These are phyloP conservation scores for Polyommatus icarus DNA, from an alignment of 2,888 invertebrate genomes.

Conservation along the genomic window DNA sequence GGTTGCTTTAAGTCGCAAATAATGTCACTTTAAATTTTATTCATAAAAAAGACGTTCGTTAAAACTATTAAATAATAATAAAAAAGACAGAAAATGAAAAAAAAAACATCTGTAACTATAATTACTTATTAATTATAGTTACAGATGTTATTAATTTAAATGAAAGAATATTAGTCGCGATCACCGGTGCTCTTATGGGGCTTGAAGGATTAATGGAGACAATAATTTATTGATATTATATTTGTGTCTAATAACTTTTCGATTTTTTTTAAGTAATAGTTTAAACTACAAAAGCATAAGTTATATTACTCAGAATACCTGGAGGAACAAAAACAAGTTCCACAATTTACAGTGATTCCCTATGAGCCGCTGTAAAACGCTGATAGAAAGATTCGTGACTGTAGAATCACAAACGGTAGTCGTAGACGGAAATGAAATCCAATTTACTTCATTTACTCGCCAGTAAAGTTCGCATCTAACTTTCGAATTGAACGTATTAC, in stretches of 20 bases:
- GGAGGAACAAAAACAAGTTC: neutral
- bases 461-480: slow-evolving; percentile 71
- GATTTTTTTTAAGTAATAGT: too few species aligned
- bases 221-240: too few species aligned
- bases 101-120: neutral
- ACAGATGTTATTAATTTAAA: too few species aligned
- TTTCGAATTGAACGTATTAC: slow-evolving; percentile 72
- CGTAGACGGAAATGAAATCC: slow-evolving; percentile 72
- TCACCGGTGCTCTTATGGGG: too few species aligned
- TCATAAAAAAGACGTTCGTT: neutral
- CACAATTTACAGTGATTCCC: slow-evolving; percentile 37
- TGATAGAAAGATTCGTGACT: slow-evolving; percentile 68
- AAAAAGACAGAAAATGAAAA: neutral
- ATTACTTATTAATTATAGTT: too few species aligned
- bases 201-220: too few species aligned
- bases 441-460: slow-evolving; percentile 76
- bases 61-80: neutral
- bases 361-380: slow-evolving; percentile 48
- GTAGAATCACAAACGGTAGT: slow-evolving; percentile 64
- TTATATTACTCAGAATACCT: neutral
- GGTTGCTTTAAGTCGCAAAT: neutral
- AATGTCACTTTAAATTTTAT: neutral
- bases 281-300: too few species aligned
- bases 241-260: too few species aligned
- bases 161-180: too few species aligned